Evolutionary conservation across 2,888 invertebrate species (phyloP).

Genomic region (Acronicta leporina): DNA sequence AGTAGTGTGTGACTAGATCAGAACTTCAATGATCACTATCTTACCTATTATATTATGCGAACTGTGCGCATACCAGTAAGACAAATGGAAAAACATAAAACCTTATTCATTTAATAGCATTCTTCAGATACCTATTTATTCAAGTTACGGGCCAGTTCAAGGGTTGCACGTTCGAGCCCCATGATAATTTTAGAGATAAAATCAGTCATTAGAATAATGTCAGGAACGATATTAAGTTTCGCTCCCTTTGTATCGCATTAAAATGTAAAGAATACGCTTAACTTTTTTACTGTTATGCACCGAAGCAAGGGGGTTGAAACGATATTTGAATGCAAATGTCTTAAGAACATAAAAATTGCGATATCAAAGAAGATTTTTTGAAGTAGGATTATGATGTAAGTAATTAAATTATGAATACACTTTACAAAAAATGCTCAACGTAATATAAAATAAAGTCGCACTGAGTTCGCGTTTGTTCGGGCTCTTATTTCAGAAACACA

Average conservation of each 20-base stretch:
- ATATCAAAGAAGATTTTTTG: background rate
- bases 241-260: conserved; percentile 32
- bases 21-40: conserved; percentile 28
- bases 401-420: no score
- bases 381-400: background rate
- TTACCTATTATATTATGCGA: conserved; percentile 10
- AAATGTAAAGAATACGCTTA: conserved; percentile 27
- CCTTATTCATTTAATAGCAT: conserved; percentile 38
- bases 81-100: conserved; percentile 19
- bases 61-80: conserved; percentile 19
- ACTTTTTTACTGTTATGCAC: conserved; percentile 25
- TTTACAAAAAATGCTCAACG: no score
- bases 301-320: conserved; percentile 29
- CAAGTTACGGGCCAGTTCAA: conserved; percentile 4
- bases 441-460: no score
- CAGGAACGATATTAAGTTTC: conserved; percentile 30
- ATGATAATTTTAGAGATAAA: conserved; percentile 37
- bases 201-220: conserved; percentile 35
- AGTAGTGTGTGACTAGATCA: conserved; percentile 3
- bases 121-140: conserved; percentile 20
- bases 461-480: no score
- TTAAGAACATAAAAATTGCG: conserved; percentile 19
- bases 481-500: no score
- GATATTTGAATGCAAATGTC: conserved; percentile 48
- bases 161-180: conserved; percentile 9